Base-by-base conservation (phyloP, 2,113 vertebrate genomes). In the Xenopus borealis region DNA sequence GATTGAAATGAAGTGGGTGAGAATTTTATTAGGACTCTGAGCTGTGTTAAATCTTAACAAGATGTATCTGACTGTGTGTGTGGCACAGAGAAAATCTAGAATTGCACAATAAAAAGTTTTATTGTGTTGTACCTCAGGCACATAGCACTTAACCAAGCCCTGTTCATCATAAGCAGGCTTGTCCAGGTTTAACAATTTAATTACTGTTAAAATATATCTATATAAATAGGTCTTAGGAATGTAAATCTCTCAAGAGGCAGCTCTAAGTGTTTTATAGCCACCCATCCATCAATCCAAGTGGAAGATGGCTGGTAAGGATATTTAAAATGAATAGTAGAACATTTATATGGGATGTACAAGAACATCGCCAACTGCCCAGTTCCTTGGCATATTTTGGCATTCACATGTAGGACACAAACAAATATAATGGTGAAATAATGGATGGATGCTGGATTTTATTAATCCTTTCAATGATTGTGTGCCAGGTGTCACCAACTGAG, bases 1-100 rank as follows among this genome's bases (percentile, higher is more conserved):
- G 62, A 76, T 69, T 69, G 58, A 67, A 53, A 76, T 76, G 59
- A 69, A 76, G 73, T 76, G 58, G 59, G 73, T 75, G 73, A 69
- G 73, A 76, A 69, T 52, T 76, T 76, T 76, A 76, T 69, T 62
- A 63, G 66, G 67, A 27, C 69, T 61, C 9, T 62, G 44, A 61
- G 62, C 58, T 23, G 47, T 23, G n/a, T 23, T 13, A 33, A 16
- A 12, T 14, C 47, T 73, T 66, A 66, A 73, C 52, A 44, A 27
- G 30, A 33, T 76, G 50, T 69, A 66, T 69, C 45, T 44, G 20
- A 58, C 52, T 44, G 18, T 14, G 23, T 33, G 57, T 7, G 65
- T 62, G 73, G n/a, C 45, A 55, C 45, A 23, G 45, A 17, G 23
- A 62, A 61, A 20, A 62, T 17, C 46, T 17, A 62, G 58, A 69